Evolutionary conservation across 2,888 invertebrate genomes (phyloP).

Genomic region (Epistrophe grossulariae): DNA sequence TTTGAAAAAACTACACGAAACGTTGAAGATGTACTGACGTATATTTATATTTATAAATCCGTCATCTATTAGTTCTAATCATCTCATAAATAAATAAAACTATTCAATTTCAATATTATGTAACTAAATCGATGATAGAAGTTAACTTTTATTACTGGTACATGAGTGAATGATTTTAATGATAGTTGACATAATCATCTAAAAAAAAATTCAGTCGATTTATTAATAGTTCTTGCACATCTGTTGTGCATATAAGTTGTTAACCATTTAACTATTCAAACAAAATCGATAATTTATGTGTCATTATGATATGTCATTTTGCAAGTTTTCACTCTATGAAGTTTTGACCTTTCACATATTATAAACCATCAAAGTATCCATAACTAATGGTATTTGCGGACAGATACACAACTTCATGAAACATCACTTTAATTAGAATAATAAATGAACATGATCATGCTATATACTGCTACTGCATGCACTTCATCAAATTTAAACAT

Average conservation of each 20-base stretch:
- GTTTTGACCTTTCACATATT: not conserved
- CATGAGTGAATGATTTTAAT: not conserved
- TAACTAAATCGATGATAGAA: not conserved
- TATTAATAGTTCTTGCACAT: not conserved
- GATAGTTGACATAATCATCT: not conserved
- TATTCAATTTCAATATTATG: not conserved
- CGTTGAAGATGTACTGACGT: too few species aligned
- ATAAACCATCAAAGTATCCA: not conserved
- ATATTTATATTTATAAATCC: too few species aligned
- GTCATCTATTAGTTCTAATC: too few species aligned
- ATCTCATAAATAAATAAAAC: too few species aligned
- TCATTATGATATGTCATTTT: not conserved
- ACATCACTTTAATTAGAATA: not conserved
- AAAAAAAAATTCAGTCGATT: not conserved
- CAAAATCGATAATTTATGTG: not conserved
- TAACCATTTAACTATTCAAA: not conserved
- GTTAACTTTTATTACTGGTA: not conserved
- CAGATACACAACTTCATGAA: not conserved
- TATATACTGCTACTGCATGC: not conserved
- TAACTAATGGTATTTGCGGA: not conserved
- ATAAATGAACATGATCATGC: not conserved
- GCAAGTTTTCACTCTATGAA: not conserved
- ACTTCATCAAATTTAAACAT: constrained; percentile 17
- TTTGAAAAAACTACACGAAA: too few species aligned
- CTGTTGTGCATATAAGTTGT: not conserved